Conservation (phyloP, 2,113 vertebrate genomes). For the Melanotaenia duboulayi region DNA sequence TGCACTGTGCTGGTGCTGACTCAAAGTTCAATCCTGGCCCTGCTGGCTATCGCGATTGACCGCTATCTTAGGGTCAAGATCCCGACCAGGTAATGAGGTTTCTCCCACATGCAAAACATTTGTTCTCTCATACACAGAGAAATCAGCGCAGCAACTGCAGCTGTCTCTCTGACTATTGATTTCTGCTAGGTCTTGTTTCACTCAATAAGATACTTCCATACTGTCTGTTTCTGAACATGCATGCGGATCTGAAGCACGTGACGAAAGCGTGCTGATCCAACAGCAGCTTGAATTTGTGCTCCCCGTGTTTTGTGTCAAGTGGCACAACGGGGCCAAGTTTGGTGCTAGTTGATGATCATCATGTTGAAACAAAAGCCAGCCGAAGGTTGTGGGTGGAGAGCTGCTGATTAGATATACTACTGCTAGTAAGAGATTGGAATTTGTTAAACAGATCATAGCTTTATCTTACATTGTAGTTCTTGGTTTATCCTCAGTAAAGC, state of each 20-base stretch:
- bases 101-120: background rate
- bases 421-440: conserved; percentile 1
- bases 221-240: conserved; percentile 10
- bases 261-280: conserved; percentile 24
- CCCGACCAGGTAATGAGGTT: conserved; percentile 89
- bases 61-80: conserved; percentile 97
- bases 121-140: background rate
- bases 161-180: conserved; percentile 24
- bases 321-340: conserved; percentile 15
- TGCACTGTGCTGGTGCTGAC: conserved; percentile 97
- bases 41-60: conserved; percentile 96
- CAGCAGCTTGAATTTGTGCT: conserved; percentile 18
- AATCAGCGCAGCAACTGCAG: background rate
- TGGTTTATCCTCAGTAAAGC: background rate
- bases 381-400: conserved; percentile 4
- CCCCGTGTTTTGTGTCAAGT: background rate
- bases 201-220: conserved; percentile 26
- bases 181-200: conserved; percentile 36
- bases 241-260: conserved; percentile 20
- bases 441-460: conserved; percentile 21
- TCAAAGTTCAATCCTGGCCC: conserved; percentile 96
- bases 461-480: conserved; percentile 11
- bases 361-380: conserved; percentile 36
- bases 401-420: conserved; percentile 36
- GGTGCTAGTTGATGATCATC: background rate